Base-by-base conservation (phyloP, 1,140 invertebrate species). In the Drosophila santomea region DNA sequence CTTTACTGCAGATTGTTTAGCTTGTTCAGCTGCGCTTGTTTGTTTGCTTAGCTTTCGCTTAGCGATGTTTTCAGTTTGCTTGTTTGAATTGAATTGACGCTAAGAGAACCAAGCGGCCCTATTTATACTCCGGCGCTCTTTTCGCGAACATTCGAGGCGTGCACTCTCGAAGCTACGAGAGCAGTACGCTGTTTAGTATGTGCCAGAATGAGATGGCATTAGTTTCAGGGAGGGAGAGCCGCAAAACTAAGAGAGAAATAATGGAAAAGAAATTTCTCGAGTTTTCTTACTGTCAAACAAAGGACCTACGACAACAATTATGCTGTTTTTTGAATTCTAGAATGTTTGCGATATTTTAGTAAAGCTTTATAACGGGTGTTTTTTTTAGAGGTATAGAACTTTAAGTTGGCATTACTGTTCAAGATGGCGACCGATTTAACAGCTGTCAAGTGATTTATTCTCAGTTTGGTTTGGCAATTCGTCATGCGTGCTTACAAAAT, bases 61-160 rank as follows among this genome's bases (percentile, higher is more conserved):
- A 51, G 48, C 66, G 76, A 82, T 73, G 77, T 83, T 62, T 38
- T 83, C 74, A 62, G 62, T 72, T 86, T 52, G 69, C 55, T 75
- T 83, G 56, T 52, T 86, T 80, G 44, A 72, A 59, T 77, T 84
- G 43, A 74, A 78, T 48, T 86, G 77, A 36, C 25, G 23, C 57
- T 38, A 78, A 73, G 78, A 78, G 78, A 43, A 51, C 58, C 14
- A 23, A 32, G 7, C 63, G 23, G 36, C 66, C 11, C 38, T 86
- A 86, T 86, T 84, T 86, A 86, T 86, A 86, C 78, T 17, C 50
- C 14, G 11, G 11, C 61, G 58, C 63, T 60, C 68, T 75, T 20
- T 64, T 61, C 50, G 20, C 48, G 82, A 80, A 85, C 60, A 48
- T 82, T 79, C 81, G 58, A 64, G 68, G 62, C 20, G 47, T 55